Percentiles rank a stretch among this genome's conserved stretches.
phyloP scores from a whole-genome alignment of 2,113 vertebrate genomes.

The Passer montanus region DNA sequence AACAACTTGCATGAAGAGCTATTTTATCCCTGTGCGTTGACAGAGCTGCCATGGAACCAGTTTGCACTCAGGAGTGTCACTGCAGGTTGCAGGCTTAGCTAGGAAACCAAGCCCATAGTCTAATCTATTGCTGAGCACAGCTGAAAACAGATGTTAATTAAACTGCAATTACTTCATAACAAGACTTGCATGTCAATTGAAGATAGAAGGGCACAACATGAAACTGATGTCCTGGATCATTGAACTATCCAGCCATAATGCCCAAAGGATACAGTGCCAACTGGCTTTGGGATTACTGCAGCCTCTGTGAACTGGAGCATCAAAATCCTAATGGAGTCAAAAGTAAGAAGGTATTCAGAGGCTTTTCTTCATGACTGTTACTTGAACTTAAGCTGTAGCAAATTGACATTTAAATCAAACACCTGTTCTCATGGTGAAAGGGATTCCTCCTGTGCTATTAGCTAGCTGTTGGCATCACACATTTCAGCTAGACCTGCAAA shows the following conservation, averaged over 20 bases:
- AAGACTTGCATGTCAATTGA: not conserved
- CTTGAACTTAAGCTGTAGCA: not conserved
- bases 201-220: not conserved
- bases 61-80: not conserved
- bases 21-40: not conserved
- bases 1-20: not conserved
- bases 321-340: not conserved
- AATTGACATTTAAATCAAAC: not conserved
- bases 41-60: not conserved
- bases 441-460: not conserved
- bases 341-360: not conserved
- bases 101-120: not conserved
- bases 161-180: not conserved
- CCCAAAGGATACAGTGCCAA: not conserved
- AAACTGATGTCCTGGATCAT: not conserved
- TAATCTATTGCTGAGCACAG: not conserved
- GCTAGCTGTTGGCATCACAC: not conserved
- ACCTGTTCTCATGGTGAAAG: not conserved
- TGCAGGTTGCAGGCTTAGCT: not conserved
- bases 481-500: not conserved
- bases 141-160: conserved; percentile 15
- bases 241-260: not conserved
- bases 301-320: not conserved
- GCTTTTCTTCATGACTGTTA: not conserved
- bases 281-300: not conserved